Percentiles rank a stretch among this genome's conserved stretches.
These are phyloP conservation scores for Sylvicola cinctus DNA, from an alignment of 2,888 invertebrate genomes.

Conservation along the genomic window DNA sequence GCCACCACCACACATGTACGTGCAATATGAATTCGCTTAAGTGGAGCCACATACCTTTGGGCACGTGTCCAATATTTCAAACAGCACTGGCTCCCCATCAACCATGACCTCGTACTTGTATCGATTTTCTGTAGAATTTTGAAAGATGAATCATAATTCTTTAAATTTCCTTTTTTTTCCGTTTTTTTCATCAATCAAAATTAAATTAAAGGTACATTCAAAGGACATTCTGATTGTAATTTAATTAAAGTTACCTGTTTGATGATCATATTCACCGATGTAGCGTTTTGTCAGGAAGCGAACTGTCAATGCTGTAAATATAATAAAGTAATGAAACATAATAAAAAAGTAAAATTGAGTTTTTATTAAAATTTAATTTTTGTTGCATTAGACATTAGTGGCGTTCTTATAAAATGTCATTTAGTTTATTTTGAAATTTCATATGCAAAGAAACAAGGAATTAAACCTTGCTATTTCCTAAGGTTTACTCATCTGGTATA, in stretches of 20 bases:
- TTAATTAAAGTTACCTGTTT: conserved; percentile 43
- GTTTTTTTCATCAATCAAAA: too few species aligned
- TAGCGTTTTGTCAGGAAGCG: conserved; percentile 82
- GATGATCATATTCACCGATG: conserved; percentile 89
- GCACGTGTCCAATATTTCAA: conserved; percentile 83
- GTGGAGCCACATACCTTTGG: conserved; percentile 27
- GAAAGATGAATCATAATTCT: conserved; percentile 4
- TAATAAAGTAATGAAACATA: too few species aligned
- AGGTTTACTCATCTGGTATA: too few species aligned
- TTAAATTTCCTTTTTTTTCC: neutral
- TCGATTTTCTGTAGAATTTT: conserved; percentile 50
- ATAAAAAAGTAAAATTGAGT: too few species aligned
- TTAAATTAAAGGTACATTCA: too few species aligned
- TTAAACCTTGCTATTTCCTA: too few species aligned
- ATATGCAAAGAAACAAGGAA: too few species aligned
- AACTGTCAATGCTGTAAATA: conserved; percentile 53
- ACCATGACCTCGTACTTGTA: conserved; percentile 79
- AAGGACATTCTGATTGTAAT: neutral
- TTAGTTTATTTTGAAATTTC: too few species aligned
- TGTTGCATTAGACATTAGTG: neutral
- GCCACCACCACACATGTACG: too few species aligned
- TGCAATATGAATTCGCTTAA: too few species aligned
- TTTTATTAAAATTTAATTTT: too few species aligned
- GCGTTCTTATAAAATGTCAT: too few species aligned
- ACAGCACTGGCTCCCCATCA: conserved; percentile 72